Base-by-base conservation (phyloP, 2,888 invertebrate genomes). In the Mythimna albipuncta region DNA sequence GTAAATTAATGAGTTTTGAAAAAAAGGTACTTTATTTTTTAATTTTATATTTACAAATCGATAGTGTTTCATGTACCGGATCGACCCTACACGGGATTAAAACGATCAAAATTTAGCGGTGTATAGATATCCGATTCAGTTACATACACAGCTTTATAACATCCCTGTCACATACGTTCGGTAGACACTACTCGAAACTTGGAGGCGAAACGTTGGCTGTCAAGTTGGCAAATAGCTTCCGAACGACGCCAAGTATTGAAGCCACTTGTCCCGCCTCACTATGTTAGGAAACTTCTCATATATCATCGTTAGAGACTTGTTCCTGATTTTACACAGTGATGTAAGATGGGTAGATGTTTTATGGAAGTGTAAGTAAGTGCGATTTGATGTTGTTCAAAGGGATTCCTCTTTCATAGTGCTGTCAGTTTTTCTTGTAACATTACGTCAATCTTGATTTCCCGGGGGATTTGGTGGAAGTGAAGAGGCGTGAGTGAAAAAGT, bases 181-280 rank as follows among this genome's bases (percentile, higher is more conserved):
- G n/a, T 2, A 55, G 62, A 44, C 35, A 47, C 35, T 66, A 67
- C 82, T 77, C 11, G 52, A 62, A 79, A 81, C 67, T 77, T 64
- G 2, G 1, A 54, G n/a, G 6, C 10, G 61, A 57, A 81, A 64
- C 47, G 16, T 59, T n/a, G 57, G 38, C 52, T 65, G 54, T n/a
- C 50, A 77, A 82, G 68, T 79, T 77, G 65, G 77, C 62, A 77
- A 79, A 82, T 79, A 72, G 64, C 82, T 79, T 72, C 72, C 62
- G 64, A 76, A 62, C 81, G 19, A 26, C 19, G 54, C 32, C 58
- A 67, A 72, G 47, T 77, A 68, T 72, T 35, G 61, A 44, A 67
- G 35, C 35, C 54, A 69, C 81, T 81, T 69, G 66, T 81, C 63
- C 16, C 21, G 57, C 58, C 54, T 55, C 59, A 50, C 38, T 55